phyloP scores from a whole-genome alignment of 2,888 invertebrate genomes.

The Diabrotica balteata region DNA sequence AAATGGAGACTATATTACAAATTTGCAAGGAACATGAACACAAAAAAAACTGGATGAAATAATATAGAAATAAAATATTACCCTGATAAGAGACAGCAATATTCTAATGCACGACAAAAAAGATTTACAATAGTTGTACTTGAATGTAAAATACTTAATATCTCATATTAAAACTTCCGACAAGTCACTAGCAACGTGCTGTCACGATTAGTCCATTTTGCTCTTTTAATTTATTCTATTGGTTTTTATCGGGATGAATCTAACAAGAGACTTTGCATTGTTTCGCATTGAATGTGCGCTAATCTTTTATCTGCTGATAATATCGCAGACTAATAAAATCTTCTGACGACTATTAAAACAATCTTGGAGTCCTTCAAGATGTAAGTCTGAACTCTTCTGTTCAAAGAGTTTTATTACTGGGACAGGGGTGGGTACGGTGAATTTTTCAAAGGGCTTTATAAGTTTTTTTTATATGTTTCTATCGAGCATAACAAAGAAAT shows the following conservation, averaged over 20 bases:
- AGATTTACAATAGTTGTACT: no score
- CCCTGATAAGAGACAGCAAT: neutral
- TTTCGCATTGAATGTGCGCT: neutral
- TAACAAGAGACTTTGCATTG: neutral
- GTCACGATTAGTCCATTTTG: no score
- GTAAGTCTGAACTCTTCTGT: no score
- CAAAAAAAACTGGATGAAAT: no score
- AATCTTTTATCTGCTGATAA: neutral
- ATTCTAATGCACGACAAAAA: neutral
- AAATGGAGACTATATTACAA: no score
- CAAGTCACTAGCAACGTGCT: no score
- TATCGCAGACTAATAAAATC: neutral
- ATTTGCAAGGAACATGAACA: no score
- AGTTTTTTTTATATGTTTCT: neutral
- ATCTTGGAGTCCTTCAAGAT: neutral
- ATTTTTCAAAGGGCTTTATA: neutral
- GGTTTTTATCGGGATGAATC: conserved; percentile 1
- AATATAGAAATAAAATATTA: conserved; percentile 7
- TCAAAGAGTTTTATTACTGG: neutral
- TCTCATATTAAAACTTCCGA: neutral
- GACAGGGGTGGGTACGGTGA: no score
- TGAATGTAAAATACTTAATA: conserved; percentile 2
- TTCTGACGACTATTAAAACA: neutral
- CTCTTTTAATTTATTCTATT: no score
- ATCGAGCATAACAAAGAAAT: neutral